Conservation (phyloP, 2,888 invertebrate genomes). For the Drosophila demipolita region DNA sequence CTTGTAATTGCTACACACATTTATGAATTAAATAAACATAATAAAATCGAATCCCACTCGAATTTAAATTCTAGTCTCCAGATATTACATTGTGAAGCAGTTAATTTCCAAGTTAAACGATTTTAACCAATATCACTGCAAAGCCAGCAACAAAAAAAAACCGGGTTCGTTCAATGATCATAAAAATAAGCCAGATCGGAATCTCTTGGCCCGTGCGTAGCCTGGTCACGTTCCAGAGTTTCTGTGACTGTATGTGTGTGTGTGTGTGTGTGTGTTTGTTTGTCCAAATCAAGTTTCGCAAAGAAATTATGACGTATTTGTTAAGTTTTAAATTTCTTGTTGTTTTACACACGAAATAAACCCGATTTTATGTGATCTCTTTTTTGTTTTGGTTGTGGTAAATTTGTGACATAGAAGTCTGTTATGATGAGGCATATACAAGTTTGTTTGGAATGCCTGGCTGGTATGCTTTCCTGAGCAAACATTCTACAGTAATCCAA, state of each 20-base stretch:
- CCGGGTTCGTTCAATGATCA: not conserved
- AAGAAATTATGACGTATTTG: slow-evolving; percentile 67
- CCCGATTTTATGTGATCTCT: slow-evolving; percentile 25
- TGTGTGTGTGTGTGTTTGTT: not conserved
- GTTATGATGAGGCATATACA: not conserved
- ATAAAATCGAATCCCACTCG: not conserved
- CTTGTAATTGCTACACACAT: not conserved
- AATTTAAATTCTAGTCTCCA: not conserved
- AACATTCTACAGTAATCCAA: slow-evolving; percentile 11
- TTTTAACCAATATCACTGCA: slow-evolving; percentile 6
- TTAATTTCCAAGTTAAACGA: not conserved
- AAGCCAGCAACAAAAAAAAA: slow-evolving; percentile 3
- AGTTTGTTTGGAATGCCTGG: slow-evolving; percentile 24
- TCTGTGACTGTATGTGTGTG: not conserved
- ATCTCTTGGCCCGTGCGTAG: slow-evolving; percentile 12
- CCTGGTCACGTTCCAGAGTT: slow-evolving; percentile 55
- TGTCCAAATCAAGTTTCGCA: slow-evolving; percentile 33
- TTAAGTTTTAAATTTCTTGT: slow-evolving; percentile 5
- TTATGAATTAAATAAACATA: not conserved
- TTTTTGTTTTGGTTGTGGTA: slow-evolving; percentile 15
- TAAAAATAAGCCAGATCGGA: not conserved
- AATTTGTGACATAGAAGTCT: slow-evolving; percentile 31
- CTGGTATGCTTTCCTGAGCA: slow-evolving; percentile 48
- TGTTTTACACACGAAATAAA: slow-evolving; percentile 17
- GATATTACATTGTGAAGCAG: not conserved